Base-by-base conservation (phyloP, 2,797 vertebrate species). In the Danio kyathit region DNA sequence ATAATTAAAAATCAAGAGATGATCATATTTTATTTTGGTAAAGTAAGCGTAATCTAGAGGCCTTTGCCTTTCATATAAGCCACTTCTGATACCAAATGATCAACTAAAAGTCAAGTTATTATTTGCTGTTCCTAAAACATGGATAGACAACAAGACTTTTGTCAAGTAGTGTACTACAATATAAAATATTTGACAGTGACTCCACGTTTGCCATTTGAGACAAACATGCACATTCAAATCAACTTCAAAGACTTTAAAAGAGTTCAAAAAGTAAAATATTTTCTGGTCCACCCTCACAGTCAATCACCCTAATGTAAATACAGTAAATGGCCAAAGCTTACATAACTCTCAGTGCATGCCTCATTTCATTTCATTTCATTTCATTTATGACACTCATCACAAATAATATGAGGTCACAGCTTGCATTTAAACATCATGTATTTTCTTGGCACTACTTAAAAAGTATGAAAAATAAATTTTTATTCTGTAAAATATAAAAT, bases 211-310 rank as follows among this genome's bases (percentile, higher is more conserved):
- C 10, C 3, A 2, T 29, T 74, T 21, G 70, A n/a, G n/a, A 43
- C 52, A 74, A 60, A 38, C 19, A 60, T 17, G 43, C 19, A 74
- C 40, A 74, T 74, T 40, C 44, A 74, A 61, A 48, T 48, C 7
- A 73, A 17, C 52, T 10, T 38, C 13, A 46, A 74, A 49, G 21
- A 17, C 48, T 29, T 29, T 29, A 29, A 29, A 29, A 29, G 29
- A 29, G 3, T 1, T 29, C 29, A 29, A 29, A 29, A 29, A 29
- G 29, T 29, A 29, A 29, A 29, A 29, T 29, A 29, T 29, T 29
- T 29, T 29, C 29, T 29, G 5, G 29, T 3, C 7, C 46, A 48
- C 2, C 14, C 3, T 61, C 2, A 49, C 16, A 17, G 57, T 48
- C 57, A 40, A 51, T 51, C 21, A 52, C 12, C 51, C 29, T 41